Conservation (phyloP, 2,113 vertebrate genomes). For the Marcusenius ussheri region DNA sequence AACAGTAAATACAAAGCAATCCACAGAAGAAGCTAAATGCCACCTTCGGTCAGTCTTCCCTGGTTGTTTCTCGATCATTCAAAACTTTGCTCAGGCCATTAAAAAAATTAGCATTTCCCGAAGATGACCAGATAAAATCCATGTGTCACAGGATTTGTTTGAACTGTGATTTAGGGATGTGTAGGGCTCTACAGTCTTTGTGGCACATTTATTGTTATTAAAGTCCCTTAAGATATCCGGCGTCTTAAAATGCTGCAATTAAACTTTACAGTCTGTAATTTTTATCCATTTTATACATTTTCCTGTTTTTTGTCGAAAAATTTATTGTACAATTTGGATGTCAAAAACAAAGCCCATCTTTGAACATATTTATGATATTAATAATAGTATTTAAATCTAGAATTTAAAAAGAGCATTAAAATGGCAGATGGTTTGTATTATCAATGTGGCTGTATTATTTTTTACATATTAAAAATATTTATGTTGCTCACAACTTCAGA, state of each 20-base stretch:
- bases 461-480: neutral
- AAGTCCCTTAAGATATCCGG: constrained; percentile 71
- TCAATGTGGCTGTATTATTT: neutral
- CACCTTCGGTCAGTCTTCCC: neutral
- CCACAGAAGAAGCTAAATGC: neutral
- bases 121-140: neutral
- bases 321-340: neutral
- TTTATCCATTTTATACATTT: constrained; percentile 22
- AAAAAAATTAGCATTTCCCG: neutral
- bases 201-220: constrained; percentile 47
- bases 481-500: neutral
- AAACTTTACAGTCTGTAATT: constrained; percentile 45
- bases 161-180: neutral
- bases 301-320: neutral
- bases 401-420: neutral
- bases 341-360: neutral
- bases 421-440: neutral
- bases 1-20: neutral
- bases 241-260: constrained; percentile 65
- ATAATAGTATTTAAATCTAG: neutral
- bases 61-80: neutral
- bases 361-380: neutral
- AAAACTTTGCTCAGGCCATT: neutral
- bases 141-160: neutral
- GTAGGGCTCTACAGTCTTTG: neutral